Conservation (phyloP, 2,113 vertebrate species). For the Syrrhaptes paradoxus region DNA sequence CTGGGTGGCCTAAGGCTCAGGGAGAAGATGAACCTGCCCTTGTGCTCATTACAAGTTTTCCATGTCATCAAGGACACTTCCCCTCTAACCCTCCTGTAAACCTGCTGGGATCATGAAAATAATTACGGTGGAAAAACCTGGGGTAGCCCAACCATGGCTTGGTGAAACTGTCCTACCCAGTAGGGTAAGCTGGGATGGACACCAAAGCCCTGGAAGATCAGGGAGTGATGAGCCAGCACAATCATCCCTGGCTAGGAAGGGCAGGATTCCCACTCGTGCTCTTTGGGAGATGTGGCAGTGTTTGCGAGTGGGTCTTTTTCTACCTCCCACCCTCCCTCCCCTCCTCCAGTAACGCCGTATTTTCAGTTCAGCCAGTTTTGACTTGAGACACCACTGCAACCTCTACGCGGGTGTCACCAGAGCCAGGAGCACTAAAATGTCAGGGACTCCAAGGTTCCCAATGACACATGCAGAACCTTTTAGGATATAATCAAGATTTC, state of each 20-base stretch:
- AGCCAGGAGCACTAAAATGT: fast-evolving
- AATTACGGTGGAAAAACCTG: background rate
- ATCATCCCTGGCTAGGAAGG: background rate
- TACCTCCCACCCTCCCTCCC: background rate
- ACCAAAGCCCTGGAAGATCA: background rate
- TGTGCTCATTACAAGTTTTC: background rate
- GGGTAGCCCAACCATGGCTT: fast-evolving
- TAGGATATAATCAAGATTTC: background rate
- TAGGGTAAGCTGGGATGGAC: background rate
- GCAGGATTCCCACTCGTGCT: background rate
- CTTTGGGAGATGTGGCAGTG: no score
- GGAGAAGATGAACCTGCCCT: background rate
- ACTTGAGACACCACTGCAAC: fast-evolving
- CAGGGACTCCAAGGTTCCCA: background rate
- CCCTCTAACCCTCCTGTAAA: background rate
- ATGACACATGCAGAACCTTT: background rate
- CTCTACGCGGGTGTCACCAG: background rate
- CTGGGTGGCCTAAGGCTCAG: background rate
- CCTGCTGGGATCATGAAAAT: background rate
- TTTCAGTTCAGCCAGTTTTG: background rate
- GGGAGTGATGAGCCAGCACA: background rate
- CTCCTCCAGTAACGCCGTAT: fast-evolving
- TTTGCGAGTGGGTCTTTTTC: no score
- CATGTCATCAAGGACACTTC: fast-evolving
- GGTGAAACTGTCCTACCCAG: background rate